A percentile compares a stretch with the other conserved stretches of the same genome.
Conservation (phyloP, 1,140 invertebrate genomes). For the Zaprionus tsacasi region DNA sequence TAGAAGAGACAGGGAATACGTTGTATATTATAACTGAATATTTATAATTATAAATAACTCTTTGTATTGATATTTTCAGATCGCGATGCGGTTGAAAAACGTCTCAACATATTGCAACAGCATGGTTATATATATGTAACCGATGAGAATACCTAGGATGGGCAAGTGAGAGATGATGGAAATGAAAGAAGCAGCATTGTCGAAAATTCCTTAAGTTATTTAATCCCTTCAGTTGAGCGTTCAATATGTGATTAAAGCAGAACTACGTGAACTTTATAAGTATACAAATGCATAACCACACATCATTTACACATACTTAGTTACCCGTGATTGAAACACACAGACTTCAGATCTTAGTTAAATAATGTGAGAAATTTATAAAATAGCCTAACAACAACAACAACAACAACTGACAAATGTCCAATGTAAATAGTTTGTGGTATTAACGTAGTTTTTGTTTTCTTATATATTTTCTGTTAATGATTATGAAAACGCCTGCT, state of each 20-base stretch:
- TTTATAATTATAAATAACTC: background rate
- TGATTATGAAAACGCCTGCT: conserved; percentile 34
- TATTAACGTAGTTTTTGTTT: conserved; percentile 65
- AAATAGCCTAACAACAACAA: conserved; percentile 11
- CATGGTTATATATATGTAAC: conserved; percentile 92
- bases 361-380: conserved; percentile 24
- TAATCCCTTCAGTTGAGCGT: conserved; percentile 61
- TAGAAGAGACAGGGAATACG: background rate
- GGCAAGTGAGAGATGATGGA: conserved; percentile 20
- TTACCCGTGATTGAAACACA: conserved; percentile 59
- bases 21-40: background rate
- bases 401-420: conserved; percentile 43
- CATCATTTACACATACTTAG: conserved; percentile 18
- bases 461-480: conserved; percentile 54
- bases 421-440: conserved; percentile 77
- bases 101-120: conserved; percentile 93
- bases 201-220: conserved; percentile 80
- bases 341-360: conserved; percentile 9
- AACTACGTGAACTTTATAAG: conserved; percentile 55
- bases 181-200: conserved; percentile 51
- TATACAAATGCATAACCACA: conserved; percentile 42
- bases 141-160: conserved; percentile 84
- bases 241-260: conserved; percentile 75
- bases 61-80: conserved; percentile 86
- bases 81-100: conserved; percentile 96